These are phyloP conservation scores for Chionomys nivalis DNA, from an alignment of 2,113 vertebrate species.

Conservation along the genomic window DNA sequence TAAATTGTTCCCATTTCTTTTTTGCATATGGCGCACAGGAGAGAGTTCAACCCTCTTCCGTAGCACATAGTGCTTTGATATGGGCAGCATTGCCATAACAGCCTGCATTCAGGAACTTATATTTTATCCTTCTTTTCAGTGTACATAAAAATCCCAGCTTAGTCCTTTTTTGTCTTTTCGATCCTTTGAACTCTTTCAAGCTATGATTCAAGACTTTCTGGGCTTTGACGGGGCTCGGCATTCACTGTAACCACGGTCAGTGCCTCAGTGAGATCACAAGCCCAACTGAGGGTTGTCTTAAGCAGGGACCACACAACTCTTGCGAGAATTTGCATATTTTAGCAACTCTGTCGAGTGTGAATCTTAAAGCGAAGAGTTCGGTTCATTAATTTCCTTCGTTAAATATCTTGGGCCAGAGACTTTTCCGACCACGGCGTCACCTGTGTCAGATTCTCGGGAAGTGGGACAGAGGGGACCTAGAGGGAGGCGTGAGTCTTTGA, in stretches of 20 bases:
- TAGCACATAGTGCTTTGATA: conserved; percentile 95
- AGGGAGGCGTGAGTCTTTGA: conserved; percentile 62
- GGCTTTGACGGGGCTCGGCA: conserved; percentile 97
- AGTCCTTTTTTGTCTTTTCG: conserved; percentile 99
- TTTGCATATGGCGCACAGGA: conserved; percentile 93
- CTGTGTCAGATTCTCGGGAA: conserved; percentile 73
- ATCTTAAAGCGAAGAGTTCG: conserved; percentile 86
- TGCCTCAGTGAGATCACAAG: conserved; percentile 98
- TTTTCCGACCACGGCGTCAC: conserved; percentile 79
- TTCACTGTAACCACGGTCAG: conserved; percentile 99
- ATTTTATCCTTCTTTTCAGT: conserved; percentile 99
- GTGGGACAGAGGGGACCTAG: too few species aligned
- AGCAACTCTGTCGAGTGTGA: conserved; percentile 91
- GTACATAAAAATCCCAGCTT: conserved; percentile 99
- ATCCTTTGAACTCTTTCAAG: conserved; percentile 99
- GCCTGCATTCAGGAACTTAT: conserved; percentile 97
- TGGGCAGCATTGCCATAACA: conserved; percentile 95
- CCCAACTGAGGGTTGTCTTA: conserved; percentile 99
- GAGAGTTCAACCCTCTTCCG: conserved; percentile 91
- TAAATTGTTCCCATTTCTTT: conserved; percentile 92
- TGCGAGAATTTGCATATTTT: conserved; percentile 98
- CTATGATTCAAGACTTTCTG: conserved; percentile 97
- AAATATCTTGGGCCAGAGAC: conserved; percentile 72
- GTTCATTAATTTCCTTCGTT: conserved; percentile 87
- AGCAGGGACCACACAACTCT: conserved; percentile 99